A percentile compares a stretch with the other conserved stretches of the same genome.
phyloP scores from a whole-genome alignment of 2,888 invertebrate species.

The Drosophila robusta region DNA sequence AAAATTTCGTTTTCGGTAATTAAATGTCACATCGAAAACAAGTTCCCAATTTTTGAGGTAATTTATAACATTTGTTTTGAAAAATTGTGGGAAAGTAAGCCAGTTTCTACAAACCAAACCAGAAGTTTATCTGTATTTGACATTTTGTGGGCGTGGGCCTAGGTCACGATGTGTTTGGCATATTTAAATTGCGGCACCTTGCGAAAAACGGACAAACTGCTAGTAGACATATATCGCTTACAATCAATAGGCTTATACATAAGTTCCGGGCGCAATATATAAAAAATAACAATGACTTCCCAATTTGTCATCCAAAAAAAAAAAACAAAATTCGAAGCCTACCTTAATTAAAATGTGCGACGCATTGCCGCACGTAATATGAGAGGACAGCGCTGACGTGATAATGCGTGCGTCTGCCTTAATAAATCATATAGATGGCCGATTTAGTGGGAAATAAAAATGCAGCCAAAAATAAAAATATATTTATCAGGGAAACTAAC shows the following conservation, averaged over 20 bases:
- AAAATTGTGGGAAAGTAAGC: slow-evolving; percentile 49
- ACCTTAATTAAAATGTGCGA: slow-evolving; percentile 51
- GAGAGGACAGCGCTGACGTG: slow-evolving; percentile 56
- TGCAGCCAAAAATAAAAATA: slow-evolving; percentile 7
- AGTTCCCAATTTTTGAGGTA: slow-evolving; percentile 29
- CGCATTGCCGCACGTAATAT: slow-evolving; percentile 38
- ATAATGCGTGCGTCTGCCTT: slow-evolving; percentile 32
- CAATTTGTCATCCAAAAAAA: slow-evolving; percentile 65
- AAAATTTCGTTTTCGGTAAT: slow-evolving; percentile 21
- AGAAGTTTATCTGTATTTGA: slow-evolving; percentile 12
- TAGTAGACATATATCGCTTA: slow-evolving; percentile 36
- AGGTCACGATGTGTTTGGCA: slow-evolving; percentile 20
- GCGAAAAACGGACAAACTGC: neutral
- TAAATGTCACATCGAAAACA: slow-evolving; percentile 38
- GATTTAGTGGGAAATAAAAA: slow-evolving; percentile 1
- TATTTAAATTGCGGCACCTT: slow-evolving; percentile 10
- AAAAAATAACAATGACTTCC: slow-evolving; percentile 56
- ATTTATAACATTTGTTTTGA: slow-evolving; percentile 43
- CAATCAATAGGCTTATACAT: slow-evolving; percentile 53
- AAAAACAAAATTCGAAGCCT: slow-evolving; percentile 6
- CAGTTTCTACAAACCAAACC: slow-evolving; percentile 19
- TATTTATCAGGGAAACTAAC: slow-evolving; percentile 1
- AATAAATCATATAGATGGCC: slow-evolving; percentile 47
- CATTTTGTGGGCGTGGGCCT: slow-evolving; percentile 8
- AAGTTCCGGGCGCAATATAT: slow-evolving; percentile 54